Base-by-base conservation (phyloP, 2,113 vertebrate species). In the Uria lomvia region DNA sequence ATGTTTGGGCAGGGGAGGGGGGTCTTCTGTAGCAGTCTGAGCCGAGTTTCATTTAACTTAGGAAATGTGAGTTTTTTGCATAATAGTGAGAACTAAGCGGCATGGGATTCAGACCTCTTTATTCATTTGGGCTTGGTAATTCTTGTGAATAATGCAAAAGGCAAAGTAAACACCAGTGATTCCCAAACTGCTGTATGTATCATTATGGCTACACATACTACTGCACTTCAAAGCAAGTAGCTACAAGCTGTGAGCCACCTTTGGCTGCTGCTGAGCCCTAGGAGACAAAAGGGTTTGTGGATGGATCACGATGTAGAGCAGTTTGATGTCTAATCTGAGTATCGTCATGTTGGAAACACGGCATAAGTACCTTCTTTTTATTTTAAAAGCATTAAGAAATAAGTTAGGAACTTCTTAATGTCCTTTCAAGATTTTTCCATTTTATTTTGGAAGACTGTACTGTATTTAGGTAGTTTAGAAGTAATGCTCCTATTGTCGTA, bases 61-160 rank as follows among this genome's bases (percentile, higher is more conserved):
- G 15, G 38, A 84, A 80, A 50, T 79, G 45, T 50, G 72, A 93
- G 21, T 1, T 8, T 56, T 65, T 86, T 86, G 59, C 45, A 3
- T 90, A 60, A 50, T 50, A 73, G 55, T 13, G 29, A 78, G 85
- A 90, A 77, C 43, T n/a, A 40, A 74, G 40, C 0, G 0, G 73
- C 21, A 1, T 49, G 68, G 47, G 68, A 71, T 84, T 88, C 59
- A 71, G 56, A 24, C 18, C 27, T 74, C 72, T 90, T 32, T 59
- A 43, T 76, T 66, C 47, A 40, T 88, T 92, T 86, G 47, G 7
- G 3, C 63, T 73, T 62, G 42, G 62, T 73, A 76, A 88, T 88
- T 93, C 71, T 50, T 76, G 67, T 92, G 75, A 86, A 80, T 86
- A 86, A 86, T 90, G 86, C 88, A 83, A 55, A 83, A 84, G 88